Evolutionary conservation across 1,140 invertebrate genomes (phyloP), one percentile per base, ranked within the genome.

Genomic region (Drosophila biarmipes): DNA sequence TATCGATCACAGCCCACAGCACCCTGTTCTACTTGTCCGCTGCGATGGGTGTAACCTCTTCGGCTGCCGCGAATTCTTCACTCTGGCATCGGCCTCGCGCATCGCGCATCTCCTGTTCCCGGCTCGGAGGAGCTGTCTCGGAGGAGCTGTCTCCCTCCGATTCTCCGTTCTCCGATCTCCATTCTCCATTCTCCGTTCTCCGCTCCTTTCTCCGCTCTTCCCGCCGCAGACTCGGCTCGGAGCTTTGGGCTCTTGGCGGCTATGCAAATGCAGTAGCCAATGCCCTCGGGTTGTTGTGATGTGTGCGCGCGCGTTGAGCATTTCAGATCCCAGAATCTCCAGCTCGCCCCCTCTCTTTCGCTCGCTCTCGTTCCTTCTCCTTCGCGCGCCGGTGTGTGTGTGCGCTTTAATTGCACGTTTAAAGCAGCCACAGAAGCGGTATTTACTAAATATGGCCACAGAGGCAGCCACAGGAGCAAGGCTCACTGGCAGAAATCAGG

Each of bases 191-290:
- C 27, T 21, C 11, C 43, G 17, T 19, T 29, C 27, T 11, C 8
- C n/a, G 19, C 38, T 43, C 15, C 24, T 27, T 43, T 8, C 11
- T 19, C 38, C n/a, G 52, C 61, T 29, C 45, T 21, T 59, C 37
- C 40, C 42, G 68, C 29, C n/a, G 27, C 19, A 27, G 38, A 27
- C 61, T 29, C 54, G 42, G 43, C 27, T 51, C 63, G 15, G 15
- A 67, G 59, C 63, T 67, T 67, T 67, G 59, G 43, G 76, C 53
- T 80, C 71, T 75, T 69, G 75, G 84, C 80, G 67, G 81, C 80
- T 90, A 91, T 90, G 89, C 89, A 91, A 90, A 90, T 91, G 87
- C 87, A 90, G 87, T 91, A 90, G 87, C 87, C 87, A 90, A 90
- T 91, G 89, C 89, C 87, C 87, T 91, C 89, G 77, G 87, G 87